Evolutionary conservation across 2,797 vertebrate species (phyloP).

Genomic region (Acanthurus leucopareius): DNA sequence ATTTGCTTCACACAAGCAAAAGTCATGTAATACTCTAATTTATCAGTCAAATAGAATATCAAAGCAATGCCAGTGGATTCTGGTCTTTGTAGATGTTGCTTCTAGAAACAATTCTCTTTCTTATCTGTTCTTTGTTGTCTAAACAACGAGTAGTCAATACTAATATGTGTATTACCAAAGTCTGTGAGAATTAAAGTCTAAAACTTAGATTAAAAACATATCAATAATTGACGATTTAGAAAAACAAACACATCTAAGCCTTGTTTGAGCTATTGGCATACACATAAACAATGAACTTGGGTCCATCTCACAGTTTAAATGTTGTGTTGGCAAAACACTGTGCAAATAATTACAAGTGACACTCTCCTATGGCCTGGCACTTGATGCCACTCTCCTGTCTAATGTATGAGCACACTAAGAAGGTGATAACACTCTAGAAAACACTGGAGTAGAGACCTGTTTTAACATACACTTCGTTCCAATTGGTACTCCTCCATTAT

Average conservation of each 20-base stretch:
- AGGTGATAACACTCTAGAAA: conserved; percentile 55
- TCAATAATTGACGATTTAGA: neutral
- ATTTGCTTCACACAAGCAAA: neutral
- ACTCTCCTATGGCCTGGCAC: conserved; percentile 10
- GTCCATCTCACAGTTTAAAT: conserved; percentile 13
- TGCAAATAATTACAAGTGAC: conserved; percentile 5
- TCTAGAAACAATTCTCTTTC: too few species aligned
- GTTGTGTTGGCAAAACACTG: conserved; percentile 17
- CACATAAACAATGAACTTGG: neutral
- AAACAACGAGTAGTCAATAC: neutral
- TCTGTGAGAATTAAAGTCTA: neutral
- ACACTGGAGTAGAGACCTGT: conserved; percentile 64
- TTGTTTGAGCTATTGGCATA: neutral
- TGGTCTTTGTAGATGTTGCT: too few species aligned
- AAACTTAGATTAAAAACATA: neutral
- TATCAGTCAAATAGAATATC: too few species aligned
- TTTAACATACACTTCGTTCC: conserved; percentile 62
- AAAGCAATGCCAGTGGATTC: too few species aligned
- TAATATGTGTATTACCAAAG: neutral
- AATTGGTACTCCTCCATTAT: conserved; percentile 55
- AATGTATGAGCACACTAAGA: conserved; percentile 47
- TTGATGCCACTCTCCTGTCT: conserved; percentile 29
- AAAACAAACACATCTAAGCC: neutral
- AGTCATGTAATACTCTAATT: neutral
- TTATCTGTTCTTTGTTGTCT: too few species aligned